phyloP scores from a whole-genome alignment of 1,140 invertebrate genomes.

The Diploscapter pachys region DNA sequence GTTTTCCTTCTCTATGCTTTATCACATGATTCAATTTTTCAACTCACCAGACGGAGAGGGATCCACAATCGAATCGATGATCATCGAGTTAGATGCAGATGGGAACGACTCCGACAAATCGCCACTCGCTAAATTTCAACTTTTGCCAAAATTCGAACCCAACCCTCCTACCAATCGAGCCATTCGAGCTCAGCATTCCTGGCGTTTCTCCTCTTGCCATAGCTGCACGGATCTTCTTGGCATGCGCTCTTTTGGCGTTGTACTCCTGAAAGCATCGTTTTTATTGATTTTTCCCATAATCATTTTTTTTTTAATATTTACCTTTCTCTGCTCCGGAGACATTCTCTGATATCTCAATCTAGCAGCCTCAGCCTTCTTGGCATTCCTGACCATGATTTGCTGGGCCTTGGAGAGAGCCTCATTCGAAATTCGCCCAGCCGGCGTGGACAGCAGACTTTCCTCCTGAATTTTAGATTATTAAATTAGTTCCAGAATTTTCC shows the following conservation, averaged over 20 bases:
- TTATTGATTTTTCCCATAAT: no score
- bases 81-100: neutral
- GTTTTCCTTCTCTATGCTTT: no score
- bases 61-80: neutral
- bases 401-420: conserved; percentile 31
- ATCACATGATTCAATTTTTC: no score
- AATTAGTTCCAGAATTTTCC: no score
- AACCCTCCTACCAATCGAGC: no score
- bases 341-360: conserved; percentile 24
- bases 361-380: conserved; percentile 29
- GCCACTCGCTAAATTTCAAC: no score
- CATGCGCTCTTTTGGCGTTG: conserved; percentile 6
- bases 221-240: conserved; percentile 1
- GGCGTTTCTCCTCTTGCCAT: neutral
- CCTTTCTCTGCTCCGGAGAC: conserved; percentile 32
- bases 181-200: neutral
- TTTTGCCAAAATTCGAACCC: no score
- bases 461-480: neutral
- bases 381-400: conserved; percentile 37
- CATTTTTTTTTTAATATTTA: neutral
- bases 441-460: conserved; percentile 29
- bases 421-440: conserved; percentile 21
- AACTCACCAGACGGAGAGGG: neutral
- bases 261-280: conserved; percentile 3
- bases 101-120: neutral